phyloP scores from a whole-genome alignment of 2,797 vertebrate species.

The Okamejei kenojei region DNA sequence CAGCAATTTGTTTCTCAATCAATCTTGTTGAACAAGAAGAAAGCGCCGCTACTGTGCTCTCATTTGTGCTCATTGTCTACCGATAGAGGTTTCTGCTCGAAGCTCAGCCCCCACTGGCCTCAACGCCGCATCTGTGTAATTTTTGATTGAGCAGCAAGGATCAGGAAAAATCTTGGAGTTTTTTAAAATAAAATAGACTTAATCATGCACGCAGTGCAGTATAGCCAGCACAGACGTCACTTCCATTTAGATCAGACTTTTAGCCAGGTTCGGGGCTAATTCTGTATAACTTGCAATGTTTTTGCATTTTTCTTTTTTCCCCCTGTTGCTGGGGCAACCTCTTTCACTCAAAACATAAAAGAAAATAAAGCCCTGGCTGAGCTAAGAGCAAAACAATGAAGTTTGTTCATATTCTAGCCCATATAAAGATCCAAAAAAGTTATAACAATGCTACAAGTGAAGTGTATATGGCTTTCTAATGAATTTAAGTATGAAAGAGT shows the following conservation, averaged over 20 bases:
- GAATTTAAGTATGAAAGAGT: background rate
- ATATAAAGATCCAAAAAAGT: conserved; percentile 42
- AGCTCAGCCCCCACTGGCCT: conserved; percentile 40
- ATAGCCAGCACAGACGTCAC: conserved; percentile 55
- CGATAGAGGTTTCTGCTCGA: conserved; percentile 52
- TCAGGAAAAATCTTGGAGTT: conserved; percentile 26
- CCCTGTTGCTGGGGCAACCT: conserved; percentile 61
- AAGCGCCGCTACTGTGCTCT: conserved; percentile 67
- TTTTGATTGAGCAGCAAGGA: conserved; percentile 22
- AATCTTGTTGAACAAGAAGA: conserved; percentile 75
- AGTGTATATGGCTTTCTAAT: background rate
- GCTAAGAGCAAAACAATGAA: conserved; percentile 59
- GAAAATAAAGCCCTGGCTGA: conserved; percentile 58
- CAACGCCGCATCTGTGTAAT: conserved; percentile 49
- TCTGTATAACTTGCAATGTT: conserved; percentile 39
- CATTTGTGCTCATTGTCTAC: conserved; percentile 71
- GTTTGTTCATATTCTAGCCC: conserved; percentile 62
- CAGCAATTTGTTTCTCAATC: conserved; percentile 95
- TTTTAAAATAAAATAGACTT: conserved; percentile 35
- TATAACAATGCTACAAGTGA: conserved; percentile 14
- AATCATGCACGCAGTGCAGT: conserved; percentile 64
- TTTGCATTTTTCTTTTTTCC: conserved; percentile 56
- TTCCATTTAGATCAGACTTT: conserved; percentile 54
- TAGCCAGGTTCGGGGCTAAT: conserved; percentile 46
- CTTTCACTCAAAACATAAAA: conserved; percentile 60